Base-by-base conservation (phyloP, 2,113 vertebrate species). In the Tachysurus vachellii region DNA sequence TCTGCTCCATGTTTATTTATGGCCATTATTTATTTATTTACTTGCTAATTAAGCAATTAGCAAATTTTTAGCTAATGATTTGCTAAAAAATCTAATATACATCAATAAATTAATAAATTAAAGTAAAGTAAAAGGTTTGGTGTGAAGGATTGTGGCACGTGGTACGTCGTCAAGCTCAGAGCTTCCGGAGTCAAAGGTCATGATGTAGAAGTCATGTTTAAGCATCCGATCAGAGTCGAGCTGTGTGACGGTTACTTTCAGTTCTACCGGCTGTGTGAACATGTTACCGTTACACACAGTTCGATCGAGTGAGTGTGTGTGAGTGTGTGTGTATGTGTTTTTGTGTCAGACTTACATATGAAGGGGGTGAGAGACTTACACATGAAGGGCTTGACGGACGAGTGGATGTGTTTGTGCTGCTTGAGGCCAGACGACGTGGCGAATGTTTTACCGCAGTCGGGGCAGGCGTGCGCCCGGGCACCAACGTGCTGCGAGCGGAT, bases 391-490 rank as follows among this genome's bases (percentile, higher is more conserved):
- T 99, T 99, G 97, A 99, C 98, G 95, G 98, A 99, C 96, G 98
- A 99, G 97, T 99, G 98, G 96, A 99, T 99, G 96, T 99, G 98
- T 96, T 99, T 99, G 95, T 99, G 98, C 91, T 99, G 98, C 96
- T 99, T 99, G 93, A 99, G 98, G 95, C 98, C 98, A 10, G 98
- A 99, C 87, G 98, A 99, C 88, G 98, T 99, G 94, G 98, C 98
- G 93, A 99, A 99, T 57, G 98, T 99, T 96, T 99, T 99, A 92
- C 98, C 98, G 91, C 98, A 99, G 94, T 99, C 98, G 59, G 98
- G 97, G 94, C 98, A 99, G 68, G 98, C 98, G 54, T 99, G 98
- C 77, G 98, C 97, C 93, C 98, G 96, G 70, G 98, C 98, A 90
- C 98, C 98, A 54, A 99, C 97, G 42, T 99, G 98, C 96, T 99